phyloP scores from a whole-genome alignment of 2,113 vertebrate genomes.

The Pterocles burchelli region DNA sequence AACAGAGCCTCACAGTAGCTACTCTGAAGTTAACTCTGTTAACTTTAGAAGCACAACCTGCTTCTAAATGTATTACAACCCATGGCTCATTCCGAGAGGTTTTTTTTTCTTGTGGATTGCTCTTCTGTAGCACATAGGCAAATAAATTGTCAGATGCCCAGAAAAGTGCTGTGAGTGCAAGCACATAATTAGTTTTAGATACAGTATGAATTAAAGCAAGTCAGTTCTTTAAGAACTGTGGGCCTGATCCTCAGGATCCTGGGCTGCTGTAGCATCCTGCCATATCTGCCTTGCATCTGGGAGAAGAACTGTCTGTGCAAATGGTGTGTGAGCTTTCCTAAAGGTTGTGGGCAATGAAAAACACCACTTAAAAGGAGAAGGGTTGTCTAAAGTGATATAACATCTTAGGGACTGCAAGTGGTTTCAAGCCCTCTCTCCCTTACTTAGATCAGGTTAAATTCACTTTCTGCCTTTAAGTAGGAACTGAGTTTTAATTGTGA shows the following conservation, averaged over 20 bases:
- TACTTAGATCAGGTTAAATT: slow-evolving; percentile 37
- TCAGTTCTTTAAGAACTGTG: neutral
- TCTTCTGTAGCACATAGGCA: neutral
- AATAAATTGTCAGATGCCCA: neutral
- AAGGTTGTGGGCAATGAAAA: neutral
- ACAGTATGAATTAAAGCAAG: neutral
- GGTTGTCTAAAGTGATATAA: neutral
- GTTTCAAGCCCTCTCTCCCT: neutral
- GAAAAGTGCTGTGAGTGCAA: neutral
- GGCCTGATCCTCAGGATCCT: neutral
- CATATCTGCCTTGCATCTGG: neutral
- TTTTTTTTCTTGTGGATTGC: neutral
- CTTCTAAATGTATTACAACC: neutral
- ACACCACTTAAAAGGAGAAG: neutral
- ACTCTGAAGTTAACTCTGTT: too few relatives aligned
- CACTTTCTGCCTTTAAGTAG: slow-evolving; percentile 2
- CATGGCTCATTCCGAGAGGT: neutral
- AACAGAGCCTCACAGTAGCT: too few relatives aligned
- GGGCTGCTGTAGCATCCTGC: neutral
- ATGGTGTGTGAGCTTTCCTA: neutral
- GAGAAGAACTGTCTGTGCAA: neutral
- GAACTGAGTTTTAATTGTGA: slow-evolving; percentile 56
- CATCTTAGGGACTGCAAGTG: neutral
- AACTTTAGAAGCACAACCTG: neutral
- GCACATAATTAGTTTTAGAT: neutral